A percentile compares a stretch with the other conserved stretches of the same genome.
Evolutionary conservation across 1,140 invertebrate species (phyloP).

Genomic region (Marisa cornuarietis): DNA sequence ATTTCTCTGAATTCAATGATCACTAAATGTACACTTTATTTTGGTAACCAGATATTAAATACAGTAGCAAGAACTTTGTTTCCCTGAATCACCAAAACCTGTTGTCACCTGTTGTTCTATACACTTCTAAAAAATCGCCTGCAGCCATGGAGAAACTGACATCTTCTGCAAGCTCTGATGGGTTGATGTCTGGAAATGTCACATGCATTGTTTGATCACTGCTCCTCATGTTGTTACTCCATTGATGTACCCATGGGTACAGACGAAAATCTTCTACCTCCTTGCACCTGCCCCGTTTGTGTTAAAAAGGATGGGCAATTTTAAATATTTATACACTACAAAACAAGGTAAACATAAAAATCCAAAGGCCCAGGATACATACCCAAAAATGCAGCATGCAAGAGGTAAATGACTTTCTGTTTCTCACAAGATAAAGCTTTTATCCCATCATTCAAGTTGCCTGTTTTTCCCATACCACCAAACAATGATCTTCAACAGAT

Average conservation of each 20-base stretch:
- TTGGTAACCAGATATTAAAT: too few species aligned
- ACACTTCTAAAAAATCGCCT: conserved; percentile 89
- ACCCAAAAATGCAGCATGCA: neutral
- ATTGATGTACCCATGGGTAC: conserved; percentile 95
- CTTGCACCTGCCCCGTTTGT: conserved; percentile 69
- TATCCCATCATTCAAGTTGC: too few species aligned
- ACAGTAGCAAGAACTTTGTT: too few species aligned
- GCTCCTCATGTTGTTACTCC: conserved; percentile 85
- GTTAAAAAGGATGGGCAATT: neutral
- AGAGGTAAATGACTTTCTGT: neutral
- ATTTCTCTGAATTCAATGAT: too few species aligned
- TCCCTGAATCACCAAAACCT: neutral
- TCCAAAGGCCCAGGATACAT: neutral
- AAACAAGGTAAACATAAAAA: too few species aligned
- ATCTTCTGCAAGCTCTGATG: conserved; percentile 73
- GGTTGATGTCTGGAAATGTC: conserved; percentile 91
- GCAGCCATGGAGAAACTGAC: conserved; percentile 93
- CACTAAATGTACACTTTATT: too few species aligned
- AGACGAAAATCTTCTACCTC: conserved; percentile 73
- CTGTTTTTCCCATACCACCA: too few species aligned
- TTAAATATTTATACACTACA: neutral
- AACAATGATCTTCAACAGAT: too few species aligned
- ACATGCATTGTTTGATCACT: conserved; percentile 83
- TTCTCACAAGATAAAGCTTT: too few species aligned
- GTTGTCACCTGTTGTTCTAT: conserved; percentile 68